phyloP scores from a whole-genome alignment of 2,797 vertebrate species.

The Hemibagrus guttatus region DNA sequence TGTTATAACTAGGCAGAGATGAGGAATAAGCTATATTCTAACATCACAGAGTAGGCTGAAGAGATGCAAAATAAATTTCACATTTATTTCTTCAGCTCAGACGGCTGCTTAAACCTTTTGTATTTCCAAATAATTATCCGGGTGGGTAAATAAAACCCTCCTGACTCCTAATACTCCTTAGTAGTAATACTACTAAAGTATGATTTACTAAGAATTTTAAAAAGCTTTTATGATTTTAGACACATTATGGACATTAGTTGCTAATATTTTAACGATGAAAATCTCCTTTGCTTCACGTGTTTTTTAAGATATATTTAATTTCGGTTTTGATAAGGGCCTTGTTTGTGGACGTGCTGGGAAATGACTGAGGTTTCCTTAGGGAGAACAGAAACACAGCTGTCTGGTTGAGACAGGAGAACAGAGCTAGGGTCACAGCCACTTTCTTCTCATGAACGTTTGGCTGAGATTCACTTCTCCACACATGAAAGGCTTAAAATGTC shows the following conservation, averaged over 20 bases:
- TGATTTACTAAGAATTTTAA: background rate
- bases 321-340: background rate
- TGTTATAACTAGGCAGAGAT: background rate
- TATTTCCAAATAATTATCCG: background rate
- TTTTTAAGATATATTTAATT: background rate
- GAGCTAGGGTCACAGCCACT: slow-evolving; percentile 39
- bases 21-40: background rate
- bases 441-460: slow-evolving; percentile 41
- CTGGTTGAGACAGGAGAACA: slow-evolving; percentile 27
- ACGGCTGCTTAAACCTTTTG: background rate
- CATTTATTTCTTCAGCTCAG: background rate
- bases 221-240: background rate
- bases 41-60: background rate
- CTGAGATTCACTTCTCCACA: slow-evolving; percentile 24
- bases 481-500: slow-evolving; percentile 20
- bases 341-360: slow-evolving; percentile 48
- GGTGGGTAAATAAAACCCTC: background rate
- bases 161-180: background rate
- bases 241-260: background rate
- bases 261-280: background rate
- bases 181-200: no score
- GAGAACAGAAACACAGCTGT: slow-evolving; percentile 55
- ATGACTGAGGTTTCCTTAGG: slow-evolving; percentile 45
- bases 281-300: background rate
- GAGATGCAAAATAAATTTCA: no score